Conservation (phyloP, 2,113 vertebrate species). For the Arothron firmamentum region DNA sequence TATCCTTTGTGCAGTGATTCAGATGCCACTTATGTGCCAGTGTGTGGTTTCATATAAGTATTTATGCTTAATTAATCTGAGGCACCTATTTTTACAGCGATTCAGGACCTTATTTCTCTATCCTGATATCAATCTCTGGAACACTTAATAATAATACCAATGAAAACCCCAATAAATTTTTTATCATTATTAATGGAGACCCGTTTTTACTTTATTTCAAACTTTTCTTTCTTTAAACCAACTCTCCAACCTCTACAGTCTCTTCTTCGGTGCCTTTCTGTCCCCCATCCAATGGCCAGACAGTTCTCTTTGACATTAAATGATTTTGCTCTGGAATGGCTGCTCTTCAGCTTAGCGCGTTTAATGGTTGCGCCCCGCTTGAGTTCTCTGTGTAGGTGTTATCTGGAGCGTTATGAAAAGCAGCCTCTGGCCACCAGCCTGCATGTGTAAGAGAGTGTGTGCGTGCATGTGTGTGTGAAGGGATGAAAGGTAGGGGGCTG, state of each 20-base stretch:
- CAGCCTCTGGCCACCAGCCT: slow-evolving; percentile 55
- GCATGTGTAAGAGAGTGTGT: slow-evolving; percentile 3
- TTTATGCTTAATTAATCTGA: too few species aligned
- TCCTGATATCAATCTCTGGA: too few species aligned
- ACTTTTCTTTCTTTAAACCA: background rate
- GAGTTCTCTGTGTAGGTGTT: slow-evolving; percentile 46
- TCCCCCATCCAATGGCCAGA: background rate
- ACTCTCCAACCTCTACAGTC: background rate
- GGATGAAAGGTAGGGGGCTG: background rate
- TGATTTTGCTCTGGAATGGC: slow-evolving; percentile 39
- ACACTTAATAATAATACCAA: too few species aligned
- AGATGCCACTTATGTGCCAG: too few species aligned
- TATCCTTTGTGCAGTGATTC: too few species aligned
- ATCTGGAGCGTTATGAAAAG: slow-evolving; percentile 73
- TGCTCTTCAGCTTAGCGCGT: slow-evolving; percentile 36
- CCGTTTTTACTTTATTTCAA: too few species aligned
- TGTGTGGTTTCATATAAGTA: too few species aligned
- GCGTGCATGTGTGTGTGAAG: slow-evolving; percentile 2
- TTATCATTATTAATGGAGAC: too few species aligned
- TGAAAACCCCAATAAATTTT: too few species aligned
- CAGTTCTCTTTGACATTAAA: slow-evolving; percentile 38
- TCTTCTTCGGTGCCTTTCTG: background rate
- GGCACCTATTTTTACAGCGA: too few species aligned
- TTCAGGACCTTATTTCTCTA: too few species aligned
- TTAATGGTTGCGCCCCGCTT: slow-evolving; percentile 52